These are phyloP conservation scores for Hyposoter dolosus DNA, from an alignment of 2,888 invertebrate genomes.

Conservation along the genomic window DNA sequence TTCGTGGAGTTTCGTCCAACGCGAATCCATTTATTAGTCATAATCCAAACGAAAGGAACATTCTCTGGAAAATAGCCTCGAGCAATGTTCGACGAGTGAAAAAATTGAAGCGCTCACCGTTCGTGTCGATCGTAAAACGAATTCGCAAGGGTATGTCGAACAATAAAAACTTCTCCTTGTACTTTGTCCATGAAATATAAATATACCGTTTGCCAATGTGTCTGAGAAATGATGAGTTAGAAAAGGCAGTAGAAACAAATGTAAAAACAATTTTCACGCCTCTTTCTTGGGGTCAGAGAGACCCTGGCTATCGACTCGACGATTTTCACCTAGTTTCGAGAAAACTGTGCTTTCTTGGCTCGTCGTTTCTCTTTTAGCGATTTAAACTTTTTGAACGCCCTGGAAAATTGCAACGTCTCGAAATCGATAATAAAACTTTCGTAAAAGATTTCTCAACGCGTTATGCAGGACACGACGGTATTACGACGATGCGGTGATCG, in stretches of 20 bases:
- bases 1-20: neutral
- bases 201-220: conserved; percentile 21
- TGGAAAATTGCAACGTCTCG: neutral
- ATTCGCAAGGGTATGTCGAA: conserved; percentile 27
- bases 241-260: conserved; percentile 12
- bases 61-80: neutral
- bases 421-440: neutral
- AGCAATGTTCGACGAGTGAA: neutral
- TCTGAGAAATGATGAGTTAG: conserved; percentile 13
- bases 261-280: conserved; percentile 40
- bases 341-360: neutral
- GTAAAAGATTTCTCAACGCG: neutral
- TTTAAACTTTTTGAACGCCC: neutral
- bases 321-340: neutral
- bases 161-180: conserved; percentile 42
- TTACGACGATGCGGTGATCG: conserved; percentile 69
- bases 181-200: conserved; percentile 39
- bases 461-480: neutral
- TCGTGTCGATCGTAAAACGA: conserved; percentile 56
- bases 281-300: conserved; percentile 20
- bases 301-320: neutral
- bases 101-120: conserved; percentile 59
- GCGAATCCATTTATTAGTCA: conserved; percentile 37
- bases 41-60: conserved; percentile 14
- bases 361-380: neutral